phyloP scores from a whole-genome alignment of 1,140 invertebrate genomes.

The Drosophila hydei region DNA sequence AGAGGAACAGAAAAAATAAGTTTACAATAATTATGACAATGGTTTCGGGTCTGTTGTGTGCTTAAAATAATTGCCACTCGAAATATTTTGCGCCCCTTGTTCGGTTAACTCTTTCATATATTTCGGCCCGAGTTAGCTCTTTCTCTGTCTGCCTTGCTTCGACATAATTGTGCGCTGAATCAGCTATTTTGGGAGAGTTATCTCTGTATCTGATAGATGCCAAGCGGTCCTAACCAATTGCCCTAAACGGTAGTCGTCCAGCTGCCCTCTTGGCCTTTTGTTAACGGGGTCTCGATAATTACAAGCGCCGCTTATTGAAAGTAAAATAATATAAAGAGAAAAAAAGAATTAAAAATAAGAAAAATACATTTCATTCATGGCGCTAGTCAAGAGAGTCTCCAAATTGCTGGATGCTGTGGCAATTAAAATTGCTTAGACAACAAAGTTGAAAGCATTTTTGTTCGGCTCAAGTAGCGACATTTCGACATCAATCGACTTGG shows the following conservation, averaged over 20 bases:
- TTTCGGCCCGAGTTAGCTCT: conserved; percentile 33
- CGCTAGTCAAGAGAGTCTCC: conserved; percentile 34
- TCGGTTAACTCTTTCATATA: conserved; percentile 71
- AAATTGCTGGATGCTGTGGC: conserved; percentile 41
- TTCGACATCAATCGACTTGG: conserved; percentile 47
- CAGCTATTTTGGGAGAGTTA: conserved; percentile 66
- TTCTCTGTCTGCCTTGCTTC: neutral
- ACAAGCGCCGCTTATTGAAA: conserved; percentile 77
- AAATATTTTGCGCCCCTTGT: conserved; percentile 74
- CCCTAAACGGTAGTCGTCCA: conserved; percentile 77
- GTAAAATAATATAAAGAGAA: no score
- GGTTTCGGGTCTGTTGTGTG: conserved; percentile 52
- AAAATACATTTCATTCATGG: conserved; percentile 61
- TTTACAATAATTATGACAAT: conserved; percentile 58
- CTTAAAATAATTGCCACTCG: conserved; percentile 81
- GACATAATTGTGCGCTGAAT: conserved; percentile 75
- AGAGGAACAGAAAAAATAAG: conserved; percentile 35
- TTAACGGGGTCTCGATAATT: conserved; percentile 62
- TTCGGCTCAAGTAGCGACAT: conserved; percentile 64
- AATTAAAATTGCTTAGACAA: conserved; percentile 76
- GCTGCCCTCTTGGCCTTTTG: conserved; percentile 59
- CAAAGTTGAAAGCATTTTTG: conserved; percentile 40
- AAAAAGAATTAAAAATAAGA: neutral
- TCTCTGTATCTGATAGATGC: conserved; percentile 59
- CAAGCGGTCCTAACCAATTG: conserved; percentile 64